These are phyloP conservation scores for Nephrocerus scutellatus DNA, from an alignment of 2,888 invertebrate species.

Conservation along the genomic window DNA sequence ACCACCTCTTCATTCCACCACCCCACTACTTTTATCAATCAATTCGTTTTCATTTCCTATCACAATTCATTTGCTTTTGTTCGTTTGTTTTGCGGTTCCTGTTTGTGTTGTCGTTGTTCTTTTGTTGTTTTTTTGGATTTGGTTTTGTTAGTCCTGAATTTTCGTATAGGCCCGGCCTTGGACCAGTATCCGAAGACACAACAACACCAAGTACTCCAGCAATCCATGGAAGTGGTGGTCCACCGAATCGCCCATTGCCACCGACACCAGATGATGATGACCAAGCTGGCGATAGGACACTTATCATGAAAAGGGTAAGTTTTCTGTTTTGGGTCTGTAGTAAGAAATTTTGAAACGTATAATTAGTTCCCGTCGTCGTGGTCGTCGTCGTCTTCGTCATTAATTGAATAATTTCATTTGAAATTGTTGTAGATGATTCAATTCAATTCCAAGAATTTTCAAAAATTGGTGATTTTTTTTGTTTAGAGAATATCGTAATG, in stretches of 20 bases:
- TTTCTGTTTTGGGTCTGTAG: constrained; percentile 4
- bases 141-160: constrained; percentile 66
- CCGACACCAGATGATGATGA: constrained; percentile 93
- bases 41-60: constrained; percentile 12
- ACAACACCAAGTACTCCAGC: constrained; percentile 40
- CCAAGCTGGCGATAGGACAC: constrained; percentile 72
- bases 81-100: not conserved
- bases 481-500: no score
- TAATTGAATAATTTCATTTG: no score
- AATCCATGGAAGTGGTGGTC: constrained; percentile 54
- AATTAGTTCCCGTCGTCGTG: no score
- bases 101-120: constrained; percentile 24
- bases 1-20: no score
- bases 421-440: no score
- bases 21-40: not conserved
- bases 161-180: constrained; percentile 70
- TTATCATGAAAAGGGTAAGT: constrained; percentile 89
- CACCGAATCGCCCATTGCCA: constrained; percentile 87
- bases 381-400: no score
- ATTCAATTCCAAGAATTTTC: no score
- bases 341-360: no score
- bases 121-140: constrained; percentile 33
- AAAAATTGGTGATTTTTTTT: constrained; percentile 31
- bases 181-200: constrained; percentile 55
- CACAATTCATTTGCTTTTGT: constrained; percentile 19